Evolutionary conservation across 92 coral and sea anemone species (phyloP).

Genomic region (Meandrina meandrites): DNA sequence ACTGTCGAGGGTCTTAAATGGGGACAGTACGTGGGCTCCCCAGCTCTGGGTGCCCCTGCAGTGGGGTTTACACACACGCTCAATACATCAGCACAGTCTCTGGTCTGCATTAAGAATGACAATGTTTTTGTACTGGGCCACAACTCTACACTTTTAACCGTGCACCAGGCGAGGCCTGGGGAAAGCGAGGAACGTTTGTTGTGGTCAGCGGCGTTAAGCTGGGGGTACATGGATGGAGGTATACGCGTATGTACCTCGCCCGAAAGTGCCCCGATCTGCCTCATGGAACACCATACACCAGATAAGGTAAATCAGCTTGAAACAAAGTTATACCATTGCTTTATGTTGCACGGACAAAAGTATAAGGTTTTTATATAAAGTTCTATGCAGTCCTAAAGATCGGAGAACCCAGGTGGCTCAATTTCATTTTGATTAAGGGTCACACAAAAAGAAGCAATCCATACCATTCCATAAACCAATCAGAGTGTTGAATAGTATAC

Average conservation of each 20-base stretch:
- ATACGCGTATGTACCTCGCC: slow-evolving; percentile 70
- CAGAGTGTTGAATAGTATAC: too few relatives aligned
- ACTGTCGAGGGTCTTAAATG: slow-evolving; percentile 93
- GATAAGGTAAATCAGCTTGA: slow-evolving; percentile 65
- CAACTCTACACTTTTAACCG: slow-evolving; percentile 74
- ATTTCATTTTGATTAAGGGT: too few relatives aligned
- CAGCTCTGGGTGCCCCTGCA: slow-evolving; percentile 81
- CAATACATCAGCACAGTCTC: slow-evolving; percentile 60
- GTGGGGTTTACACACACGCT: slow-evolving; percentile 65
- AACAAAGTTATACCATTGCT: too few relatives aligned
- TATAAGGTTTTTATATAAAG: too few relatives aligned
- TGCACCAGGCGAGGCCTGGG: slow-evolving; percentile 62
- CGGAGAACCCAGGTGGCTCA: too few relatives aligned
- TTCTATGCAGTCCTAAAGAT: too few relatives aligned
- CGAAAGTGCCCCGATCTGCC: slow-evolving; percentile 61
- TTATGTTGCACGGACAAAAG: too few relatives aligned
- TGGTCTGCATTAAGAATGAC: slow-evolving; percentile 72
- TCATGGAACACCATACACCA: slow-evolving; percentile 89
- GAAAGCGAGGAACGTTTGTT: slow-evolving; percentile 65
- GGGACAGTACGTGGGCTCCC: slow-evolving; percentile 96
- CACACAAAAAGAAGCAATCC: too few relatives aligned
- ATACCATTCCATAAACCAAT: too few relatives aligned
- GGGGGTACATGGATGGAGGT: slow-evolving; percentile 87
- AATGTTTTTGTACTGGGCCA: slow-evolving; percentile 71
- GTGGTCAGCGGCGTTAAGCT: slow-evolving; percentile 87